Evolutionary conservation across 2,113 vertebrate species (phyloP), one percentile per base, ranked within the genome.

Genomic region (Cercocebus atys): DNA sequence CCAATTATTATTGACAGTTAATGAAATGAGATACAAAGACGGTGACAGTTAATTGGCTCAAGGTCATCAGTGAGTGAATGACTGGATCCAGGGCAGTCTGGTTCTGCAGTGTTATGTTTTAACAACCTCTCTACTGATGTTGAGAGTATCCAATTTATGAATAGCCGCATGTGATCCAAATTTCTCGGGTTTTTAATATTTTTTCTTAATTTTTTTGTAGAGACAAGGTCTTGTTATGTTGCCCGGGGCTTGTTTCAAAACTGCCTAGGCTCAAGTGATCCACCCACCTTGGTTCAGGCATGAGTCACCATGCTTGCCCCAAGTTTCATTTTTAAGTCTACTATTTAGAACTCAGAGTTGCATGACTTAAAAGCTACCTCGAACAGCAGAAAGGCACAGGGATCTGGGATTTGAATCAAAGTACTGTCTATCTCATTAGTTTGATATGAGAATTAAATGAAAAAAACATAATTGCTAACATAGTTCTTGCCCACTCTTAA

Each of bases 341-440:
- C 47, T 93, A 16, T 86, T 89, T 76, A 78, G 90, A 94, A 97
- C 61, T 66, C 23, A 96, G 55, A 92, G 76, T 78, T 78, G 23
- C 10, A 18, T 75, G 40, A 73, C 25, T 84, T 95, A 83, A 86
- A 85, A 94, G 23, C 14, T 64, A 75, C 10, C 35, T n/a, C 10
- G 1, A 80, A 55, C 30, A 76, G 43, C 75, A 94, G 16, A 59
- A 95, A 94, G 25, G 94, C 47, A 92, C 2, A 93, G 45, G 45
- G 14, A 88, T 85, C 83, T 84, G 35, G 35, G 22, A 64, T 81
- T 61, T 85, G 20, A 95, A 80, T 80, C 22, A 27, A 22, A 52
- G 5, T 45, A 84, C 2, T 35, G 17, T 90, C 22, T 92, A 88
- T 27, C 25, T 93, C 52, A 75, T 78, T 96, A 97, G 66, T n/a